A percentile compares a stretch with the other conserved stretches of the same genome.
phyloP scores from a whole-genome alignment of 2,888 invertebrate genomes.

The Eupithecia centaureata region DNA sequence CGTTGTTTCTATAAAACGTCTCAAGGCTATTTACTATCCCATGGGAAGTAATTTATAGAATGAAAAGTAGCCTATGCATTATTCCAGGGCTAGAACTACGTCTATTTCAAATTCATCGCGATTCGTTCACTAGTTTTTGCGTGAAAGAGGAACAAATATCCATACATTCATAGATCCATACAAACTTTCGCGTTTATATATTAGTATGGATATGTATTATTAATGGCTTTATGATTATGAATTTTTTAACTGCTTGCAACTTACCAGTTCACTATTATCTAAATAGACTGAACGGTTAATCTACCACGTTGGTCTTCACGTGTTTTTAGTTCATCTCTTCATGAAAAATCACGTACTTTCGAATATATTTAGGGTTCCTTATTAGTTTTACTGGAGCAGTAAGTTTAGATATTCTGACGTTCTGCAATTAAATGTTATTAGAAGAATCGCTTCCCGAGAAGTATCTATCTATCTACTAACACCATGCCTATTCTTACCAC shows the following conservation, averaged over 20 bases:
- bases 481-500: neutral
- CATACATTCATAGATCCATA: too few species aligned
- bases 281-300: neutral
- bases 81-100: too few species aligned
- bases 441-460: neutral
- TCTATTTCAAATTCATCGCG: too few species aligned
- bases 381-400: neutral
- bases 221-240: neutral
- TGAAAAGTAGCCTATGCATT: too few species aligned
- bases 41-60: too few species aligned
- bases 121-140: too few species aligned
- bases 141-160: too few species aligned
- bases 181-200: too few species aligned
- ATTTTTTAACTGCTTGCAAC: neutral
- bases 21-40: too few species aligned
- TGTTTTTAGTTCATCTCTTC: slow-evolving; percentile 3
- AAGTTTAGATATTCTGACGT: neutral
- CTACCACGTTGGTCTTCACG: neutral
- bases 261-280: neutral
- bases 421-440: neutral
- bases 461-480: neutral
- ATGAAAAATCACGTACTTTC: slow-evolving; percentile 13
- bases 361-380: slow-evolving; percentile 4
- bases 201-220: too few species aligned
- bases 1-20: too few species aligned